These are phyloP conservation scores for Drosophila funebris DNA, from an alignment of 1,140 invertebrate species.

Conservation along the genomic window DNA sequence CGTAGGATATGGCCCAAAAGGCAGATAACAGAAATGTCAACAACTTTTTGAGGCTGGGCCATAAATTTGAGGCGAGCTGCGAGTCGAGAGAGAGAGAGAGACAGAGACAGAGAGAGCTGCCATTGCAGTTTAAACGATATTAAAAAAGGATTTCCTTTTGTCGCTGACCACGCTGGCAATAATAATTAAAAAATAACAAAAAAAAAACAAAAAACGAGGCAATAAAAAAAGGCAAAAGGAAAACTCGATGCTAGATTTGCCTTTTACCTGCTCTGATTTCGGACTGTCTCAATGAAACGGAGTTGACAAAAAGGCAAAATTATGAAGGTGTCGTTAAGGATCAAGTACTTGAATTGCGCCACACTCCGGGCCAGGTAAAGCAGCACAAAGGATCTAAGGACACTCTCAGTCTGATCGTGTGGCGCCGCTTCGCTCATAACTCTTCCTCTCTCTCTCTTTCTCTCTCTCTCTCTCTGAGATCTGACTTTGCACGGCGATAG, in stretches of 20 bases:
- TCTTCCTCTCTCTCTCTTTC: conserved; percentile 16
- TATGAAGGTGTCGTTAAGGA: conserved; percentile 51
- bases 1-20: conserved; percentile 39
- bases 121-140: conserved; percentile 53
- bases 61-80: conserved; percentile 78
- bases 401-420: conserved; percentile 40
- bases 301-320: conserved; percentile 25
- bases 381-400: conserved; percentile 5
- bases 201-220: conserved; percentile 20
- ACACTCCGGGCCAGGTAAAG: conserved; percentile 22
- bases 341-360: conserved; percentile 26
- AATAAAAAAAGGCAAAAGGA: conserved; percentile 3
- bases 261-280: conserved; percentile 64
- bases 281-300: conserved; percentile 17
- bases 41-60: conserved; percentile 54
- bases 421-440: conserved; percentile 65
- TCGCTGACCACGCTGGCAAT: conserved; percentile 49
- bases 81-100: too few relatives aligned
- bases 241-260: conserved; percentile 7
- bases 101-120: too few relatives aligned
- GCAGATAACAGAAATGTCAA: conserved; percentile 74
- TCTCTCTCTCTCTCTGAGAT: too few relatives aligned
- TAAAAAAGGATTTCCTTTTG: conserved; percentile 79
- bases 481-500: conserved; percentile 39
- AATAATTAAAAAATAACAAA: conserved; percentile 70